Base-by-base conservation (phyloP, 2,797 vertebrate species). In the Cheracebus regulus region DNA sequence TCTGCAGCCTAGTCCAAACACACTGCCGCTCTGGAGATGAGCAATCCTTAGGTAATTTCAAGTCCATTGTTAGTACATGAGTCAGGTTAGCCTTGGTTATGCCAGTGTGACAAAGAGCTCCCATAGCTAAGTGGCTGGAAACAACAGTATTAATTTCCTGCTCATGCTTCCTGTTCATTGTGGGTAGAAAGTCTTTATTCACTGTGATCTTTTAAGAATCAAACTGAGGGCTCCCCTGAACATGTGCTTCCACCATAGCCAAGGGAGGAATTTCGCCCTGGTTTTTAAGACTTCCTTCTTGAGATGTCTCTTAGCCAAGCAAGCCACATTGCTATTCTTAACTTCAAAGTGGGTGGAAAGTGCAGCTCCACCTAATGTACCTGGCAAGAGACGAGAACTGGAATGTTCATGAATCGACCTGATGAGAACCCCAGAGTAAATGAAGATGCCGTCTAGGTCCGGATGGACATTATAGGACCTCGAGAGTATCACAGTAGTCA, bases 1-100 rank as follows among this genome's bases (percentile, higher is more conserved):
- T 78, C 55, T 0, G 2, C 41, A 67, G 48, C 41, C 20, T 58
- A 1, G 0, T 3, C 14, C 57, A 12, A 4, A 33, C 1, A 14
- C 4, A 7, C 36, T 12, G 10, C n/a, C 7, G 4, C 46, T 75
- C 75, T 0, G 3, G 24, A 50, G 24, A 33, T 44, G 33, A 57
- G 20, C 75, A 36, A 8, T 44, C 44, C 75, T 3, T 0, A 1
- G 17, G 44, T 24, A 44, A 22, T 36, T 36, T 36, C 57, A 41
- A 9, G 46, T n/a, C n/a, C 46, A 0, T 0, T 14, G 80, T 78
- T 0, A 1, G 17, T 0, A 1, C 2, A 5, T 1, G 13, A 8
- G 3, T 39, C 33, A 44, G 10, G 13, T 19, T 19, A 10, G 19
- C 15, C 26, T 87, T 13, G 13, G 52, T 20, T 12, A 12, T 17